These are phyloP conservation scores for Macheiramphus alcinus DNA, from an alignment of 2,113 vertebrate species.

Conservation along the genomic window DNA sequence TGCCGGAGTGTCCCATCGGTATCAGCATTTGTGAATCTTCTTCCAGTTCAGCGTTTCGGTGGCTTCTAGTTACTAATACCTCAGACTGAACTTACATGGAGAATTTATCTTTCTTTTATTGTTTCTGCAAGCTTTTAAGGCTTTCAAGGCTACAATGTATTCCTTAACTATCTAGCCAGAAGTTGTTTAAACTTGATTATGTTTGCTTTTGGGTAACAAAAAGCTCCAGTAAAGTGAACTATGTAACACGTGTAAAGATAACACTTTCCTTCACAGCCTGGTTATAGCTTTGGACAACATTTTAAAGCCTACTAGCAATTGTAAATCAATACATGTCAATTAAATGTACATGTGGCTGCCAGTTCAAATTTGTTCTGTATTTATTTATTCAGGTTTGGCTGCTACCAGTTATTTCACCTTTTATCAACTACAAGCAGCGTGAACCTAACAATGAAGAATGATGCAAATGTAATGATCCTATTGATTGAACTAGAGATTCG, in stretches of 20 bases:
- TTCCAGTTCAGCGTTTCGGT: not conserved
- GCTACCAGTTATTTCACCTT: conserved; percentile 47
- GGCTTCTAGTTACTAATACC: not conserved
- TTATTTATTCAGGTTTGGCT: conserved; percentile 32
- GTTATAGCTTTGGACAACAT: not conserved
- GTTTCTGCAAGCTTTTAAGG: not conserved
- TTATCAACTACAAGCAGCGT: conserved; percentile 40
- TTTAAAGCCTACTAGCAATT: conserved; percentile 11
- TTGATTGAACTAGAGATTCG: not conserved
- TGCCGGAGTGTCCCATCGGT: not conserved
- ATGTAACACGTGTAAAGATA: not conserved
- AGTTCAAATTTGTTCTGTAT: conserved; percentile 36
- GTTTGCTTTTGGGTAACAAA: not conserved
- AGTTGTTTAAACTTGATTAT: not conserved
- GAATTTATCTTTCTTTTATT: not conserved
- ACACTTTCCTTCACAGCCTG: not conserved
- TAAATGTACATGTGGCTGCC: conserved; percentile 15
- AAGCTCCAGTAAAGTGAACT: not conserved
- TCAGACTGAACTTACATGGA: not conserved
- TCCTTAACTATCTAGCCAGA: not conserved
- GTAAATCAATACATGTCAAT: conserved; percentile 53
- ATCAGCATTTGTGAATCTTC: not conserved
- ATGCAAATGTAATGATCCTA: conserved; percentile 54
- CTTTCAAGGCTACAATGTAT: not conserved
- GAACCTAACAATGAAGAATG: conserved; percentile 47